These are phyloP conservation scores for Parauchenoglanis ngamensis DNA, from an alignment of 2,797 vertebrate genomes.

Conservation along the genomic window DNA sequence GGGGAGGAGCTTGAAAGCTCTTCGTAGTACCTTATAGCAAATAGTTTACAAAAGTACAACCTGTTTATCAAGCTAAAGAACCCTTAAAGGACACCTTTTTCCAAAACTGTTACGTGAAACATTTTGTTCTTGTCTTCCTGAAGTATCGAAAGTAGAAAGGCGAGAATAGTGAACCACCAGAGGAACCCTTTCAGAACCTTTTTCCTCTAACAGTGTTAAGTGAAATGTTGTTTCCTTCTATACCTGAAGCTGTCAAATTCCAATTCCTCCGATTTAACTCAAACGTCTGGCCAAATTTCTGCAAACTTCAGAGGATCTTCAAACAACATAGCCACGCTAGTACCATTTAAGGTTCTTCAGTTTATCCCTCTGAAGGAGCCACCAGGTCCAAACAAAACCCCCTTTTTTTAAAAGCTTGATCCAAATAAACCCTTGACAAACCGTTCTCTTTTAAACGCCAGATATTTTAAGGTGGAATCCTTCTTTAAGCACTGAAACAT, in stretches of 20 bases:
- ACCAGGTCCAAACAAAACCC: not conserved
- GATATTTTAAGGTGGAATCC: constrained; percentile 27
- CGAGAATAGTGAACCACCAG: not conserved
- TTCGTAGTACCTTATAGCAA: not conserved
- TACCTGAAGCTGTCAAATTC: not conserved
- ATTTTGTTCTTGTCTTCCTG: not conserved
- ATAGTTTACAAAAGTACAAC: not conserved
- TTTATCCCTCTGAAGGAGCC: not conserved
- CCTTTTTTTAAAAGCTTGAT: not conserved
- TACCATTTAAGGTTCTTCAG: constrained; percentile 7
- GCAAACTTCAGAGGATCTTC: not conserved
- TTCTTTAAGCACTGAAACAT: constrained; percentile 27
- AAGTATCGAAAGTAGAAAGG: not conserved
- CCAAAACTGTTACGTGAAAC: not conserved
- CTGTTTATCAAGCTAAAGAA: not conserved
- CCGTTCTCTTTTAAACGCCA: not conserved
- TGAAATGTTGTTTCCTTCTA: not conserved
- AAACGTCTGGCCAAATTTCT: not conserved
- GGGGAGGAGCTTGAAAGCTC: not conserved
- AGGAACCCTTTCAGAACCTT: not conserved
- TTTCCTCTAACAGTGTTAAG: not conserved
- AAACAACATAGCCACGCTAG: not conserved
- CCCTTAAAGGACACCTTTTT: too few species aligned
- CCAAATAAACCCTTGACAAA: not conserved
- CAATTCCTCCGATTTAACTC: not conserved